Percentiles rank a stretch among this genome's conserved stretches.
Conservation (phyloP, 2,888 invertebrate species). For the Hedya salicella region DNA sequence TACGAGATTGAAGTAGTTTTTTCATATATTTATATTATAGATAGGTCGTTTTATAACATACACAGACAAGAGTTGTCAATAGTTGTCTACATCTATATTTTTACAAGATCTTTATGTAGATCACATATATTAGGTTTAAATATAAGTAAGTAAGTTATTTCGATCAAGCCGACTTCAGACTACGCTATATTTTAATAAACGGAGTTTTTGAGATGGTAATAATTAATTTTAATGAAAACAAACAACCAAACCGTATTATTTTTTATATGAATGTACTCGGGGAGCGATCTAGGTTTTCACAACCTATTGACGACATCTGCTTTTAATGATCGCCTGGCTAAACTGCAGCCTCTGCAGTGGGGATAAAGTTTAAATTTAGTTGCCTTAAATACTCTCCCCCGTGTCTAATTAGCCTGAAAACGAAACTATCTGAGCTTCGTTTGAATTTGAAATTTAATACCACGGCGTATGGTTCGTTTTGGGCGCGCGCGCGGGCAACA, state of each 20-base stretch:
- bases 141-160: too few species aligned
- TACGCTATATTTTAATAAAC: too few species aligned
- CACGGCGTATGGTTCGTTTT: conserved; percentile 53
- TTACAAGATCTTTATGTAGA: too few species aligned
- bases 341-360: conserved; percentile 46
- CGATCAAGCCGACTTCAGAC: too few species aligned
- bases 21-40: too few species aligned
- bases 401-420: conserved; percentile 81
- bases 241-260: neutral
- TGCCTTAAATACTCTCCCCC: conserved; percentile 58
- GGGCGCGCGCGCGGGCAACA: conserved; percentile 48
- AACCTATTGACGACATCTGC: conserved; percentile 42
- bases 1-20: too few species aligned
- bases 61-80: too few species aligned
- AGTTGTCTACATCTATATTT: too few species aligned
- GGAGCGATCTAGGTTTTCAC: conserved; percentile 34
- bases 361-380: conserved; percentile 61
- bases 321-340: conserved; percentile 5
- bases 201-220: too few species aligned
- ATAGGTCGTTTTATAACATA: too few species aligned
- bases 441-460: conserved; percentile 53
- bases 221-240: neutral
- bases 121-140: too few species aligned
- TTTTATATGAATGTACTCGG: conserved; percentile 12
- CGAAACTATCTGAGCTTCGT: conserved; percentile 55